Evolutionary conservation across 2,888 invertebrate genomes (phyloP).

Genomic region (Tetranychus truncatus): DNA sequence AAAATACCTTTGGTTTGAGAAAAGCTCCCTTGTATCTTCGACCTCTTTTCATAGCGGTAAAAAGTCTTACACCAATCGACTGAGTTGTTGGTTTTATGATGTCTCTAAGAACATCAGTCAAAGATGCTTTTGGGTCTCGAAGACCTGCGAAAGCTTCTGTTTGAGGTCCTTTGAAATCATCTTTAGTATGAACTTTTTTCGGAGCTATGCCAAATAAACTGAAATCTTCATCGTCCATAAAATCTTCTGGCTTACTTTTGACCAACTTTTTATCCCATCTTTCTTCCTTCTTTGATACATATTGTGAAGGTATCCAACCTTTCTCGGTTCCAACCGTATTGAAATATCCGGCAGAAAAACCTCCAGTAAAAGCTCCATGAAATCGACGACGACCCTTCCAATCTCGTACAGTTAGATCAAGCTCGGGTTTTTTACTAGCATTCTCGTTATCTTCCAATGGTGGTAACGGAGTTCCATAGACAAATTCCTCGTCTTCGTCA

Average conservation of each 20-base stretch:
- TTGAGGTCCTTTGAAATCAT: slow-evolving; percentile 42
- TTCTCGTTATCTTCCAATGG: slow-evolving; percentile 64
- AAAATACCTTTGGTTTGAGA: slow-evolving; percentile 14
- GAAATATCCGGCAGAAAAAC: slow-evolving; percentile 90
- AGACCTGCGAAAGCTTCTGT: slow-evolving; percentile 29
- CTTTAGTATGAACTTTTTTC: slow-evolving; percentile 55
- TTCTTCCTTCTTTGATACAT: slow-evolving; percentile 46
- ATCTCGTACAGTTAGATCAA: slow-evolving; percentile 74
- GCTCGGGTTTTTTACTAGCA: slow-evolving; percentile 57
- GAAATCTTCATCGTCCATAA: slow-evolving; percentile 95
- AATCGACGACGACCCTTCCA: slow-evolving; percentile 72
- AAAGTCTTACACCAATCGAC: slow-evolving; percentile 64
- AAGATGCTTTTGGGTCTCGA: slow-evolving; percentile 41
- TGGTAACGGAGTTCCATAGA: slow-evolving; percentile 62
- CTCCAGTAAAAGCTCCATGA: slow-evolving; percentile 97
- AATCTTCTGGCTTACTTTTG: slow-evolving; percentile 65
- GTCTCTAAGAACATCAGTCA: slow-evolving; percentile 48
- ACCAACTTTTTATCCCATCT: slow-evolving; percentile 18
- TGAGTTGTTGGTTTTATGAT: slow-evolving; percentile 55
- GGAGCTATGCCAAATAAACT: slow-evolving; percentile 90
- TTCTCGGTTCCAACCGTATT: slow-evolving; percentile 89
- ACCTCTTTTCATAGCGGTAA: slow-evolving; percentile 58
- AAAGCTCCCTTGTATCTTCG: background rate
- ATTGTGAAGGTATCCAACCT: slow-evolving; percentile 68
- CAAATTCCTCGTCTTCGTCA: background rate